Evolutionary conservation across 1,140 invertebrate species (phyloP).

Genomic region (Papilio dardanus): DNA sequence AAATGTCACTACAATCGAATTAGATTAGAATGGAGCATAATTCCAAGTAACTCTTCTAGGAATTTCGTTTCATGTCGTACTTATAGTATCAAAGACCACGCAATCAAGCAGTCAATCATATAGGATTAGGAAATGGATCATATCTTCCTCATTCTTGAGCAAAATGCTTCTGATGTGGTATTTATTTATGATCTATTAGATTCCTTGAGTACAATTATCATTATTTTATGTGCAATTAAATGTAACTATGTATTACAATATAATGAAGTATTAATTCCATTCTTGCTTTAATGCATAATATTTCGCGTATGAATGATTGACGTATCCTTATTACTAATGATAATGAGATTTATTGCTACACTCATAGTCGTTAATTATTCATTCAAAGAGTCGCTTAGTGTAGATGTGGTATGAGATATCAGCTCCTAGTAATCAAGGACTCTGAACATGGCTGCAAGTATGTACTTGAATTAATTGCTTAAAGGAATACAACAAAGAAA

Average conservation of each 20-base stretch:
- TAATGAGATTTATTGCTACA: no score
- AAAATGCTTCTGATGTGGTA: neutral
- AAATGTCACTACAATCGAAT: constrained; percentile 12
- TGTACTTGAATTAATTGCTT: no score
- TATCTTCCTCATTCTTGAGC: neutral
- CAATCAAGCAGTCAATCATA: constrained; percentile 3
- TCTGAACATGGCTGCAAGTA: no score
- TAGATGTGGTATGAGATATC: no score
- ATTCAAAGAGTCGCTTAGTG: no score
- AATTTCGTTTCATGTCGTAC: constrained; percentile 18
- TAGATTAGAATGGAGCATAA: constrained; percentile 10
- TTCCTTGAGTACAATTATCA: neutral
- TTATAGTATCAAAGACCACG: constrained; percentile 5
- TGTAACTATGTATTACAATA: neutral
- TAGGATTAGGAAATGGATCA: neutral
- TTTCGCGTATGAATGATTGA: no score
- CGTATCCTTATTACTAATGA: no score
- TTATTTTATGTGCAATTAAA: neutral
- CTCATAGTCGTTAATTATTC: no score
- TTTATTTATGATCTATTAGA: neutral
- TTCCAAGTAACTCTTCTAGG: neutral
- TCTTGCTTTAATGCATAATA: no score
- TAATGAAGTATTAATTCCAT: neutral
- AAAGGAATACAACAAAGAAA: no score
- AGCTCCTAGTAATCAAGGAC: no score